Evolutionary conservation across 2,888 invertebrate species (phyloP), one percentile per base, ranked within the genome.

Genomic region (Ornithoptera priamus): DNA sequence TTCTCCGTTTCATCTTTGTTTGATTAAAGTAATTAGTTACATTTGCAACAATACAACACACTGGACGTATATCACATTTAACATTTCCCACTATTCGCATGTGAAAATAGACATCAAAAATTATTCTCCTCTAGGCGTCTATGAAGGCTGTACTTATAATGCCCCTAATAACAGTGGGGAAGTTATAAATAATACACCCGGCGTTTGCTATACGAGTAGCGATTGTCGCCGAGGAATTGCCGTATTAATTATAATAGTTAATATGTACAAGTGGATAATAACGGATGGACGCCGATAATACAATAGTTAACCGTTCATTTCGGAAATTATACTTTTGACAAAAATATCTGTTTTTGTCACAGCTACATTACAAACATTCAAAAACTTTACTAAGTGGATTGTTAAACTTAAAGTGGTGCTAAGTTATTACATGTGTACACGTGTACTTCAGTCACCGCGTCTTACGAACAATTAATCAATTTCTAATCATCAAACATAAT

Each of bases 161-260:
- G 63, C 15, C 53, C 42, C 17, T 70, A 70, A 70, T 70, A 60
- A 70, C 53, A 67, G 70, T 63, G 70, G 65, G 70, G 70, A 39
- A 67, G 66, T 56, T 18, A 59, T 24, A 67, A 70, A 70, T 70
- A 70, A 70, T 20, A 70, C 62, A 67, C 50, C 36, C 8, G 30
- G 20, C 22, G 22, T 39, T 62, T 36, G 65, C 24, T 62, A 50
- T 4, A n/a, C 61, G 53, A 58, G 66, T 62, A 59, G 50, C 50
- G 62, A 24, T 62, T 66, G 65, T 42, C 62, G 62, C 22, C 17
- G 62, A 62, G 56, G 50, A 65, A 69, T 69, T 65, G 36, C 62
- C 50, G 62, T 65, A 62, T 65, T 69, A 58, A 70, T 62, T 66
- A 62, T 70, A 69, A 69, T 62, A 65, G 61, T 69, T 69, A 69